Evolutionary conservation across 2,888 invertebrate species (phyloP), one percentile per base, ranked within the genome.

Genomic region (Andrena bucephala): DNA sequence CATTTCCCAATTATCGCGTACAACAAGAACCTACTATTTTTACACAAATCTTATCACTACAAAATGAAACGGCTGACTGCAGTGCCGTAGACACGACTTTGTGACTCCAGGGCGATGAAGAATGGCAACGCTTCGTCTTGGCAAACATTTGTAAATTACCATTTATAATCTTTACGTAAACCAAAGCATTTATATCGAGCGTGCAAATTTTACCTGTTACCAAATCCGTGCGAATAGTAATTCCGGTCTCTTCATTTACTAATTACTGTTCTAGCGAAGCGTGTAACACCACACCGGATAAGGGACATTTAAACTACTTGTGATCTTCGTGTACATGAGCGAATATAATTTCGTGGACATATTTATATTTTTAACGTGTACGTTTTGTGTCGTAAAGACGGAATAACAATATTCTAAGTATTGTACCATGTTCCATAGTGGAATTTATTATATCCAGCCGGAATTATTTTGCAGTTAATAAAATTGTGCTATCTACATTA

Each of bases 321-420:
- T 87, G 50, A 79, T 71, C 73, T 78, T 63, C 54, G 29, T 73
- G 62, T 71, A 68, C 73, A 77, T 78, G 52, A 79, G 60, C 76
- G n/a, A 54, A 66, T 68, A 67, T 85, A 74, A 81, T 75, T 74
- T 82, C 72, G 42, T 72, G 81, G 77, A 75, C 74, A 82, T 80
- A 84, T 84, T 79, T 81, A 86, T 86, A 87, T 84, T 86, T 86
- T 82, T 75, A 84, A 82, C 42, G 63, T 75, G 63, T 75, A 70
- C 72, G 54, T 70, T 77, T 71, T 66, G 36, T 70, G 57, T 52
- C 16, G 60, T 63, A 27, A 72, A 77, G 36, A 60, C 42, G 31
- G 59, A 71, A 50, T 67, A 63, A 80, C 59, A 73, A 71, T 73
- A 76, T 84, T 42, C 42, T 62, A 36, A 76, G 48, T 52, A 69